Conservation (phyloP, 2,113 vertebrate species). For the Phrynosoma platyrhinos region DNA sequence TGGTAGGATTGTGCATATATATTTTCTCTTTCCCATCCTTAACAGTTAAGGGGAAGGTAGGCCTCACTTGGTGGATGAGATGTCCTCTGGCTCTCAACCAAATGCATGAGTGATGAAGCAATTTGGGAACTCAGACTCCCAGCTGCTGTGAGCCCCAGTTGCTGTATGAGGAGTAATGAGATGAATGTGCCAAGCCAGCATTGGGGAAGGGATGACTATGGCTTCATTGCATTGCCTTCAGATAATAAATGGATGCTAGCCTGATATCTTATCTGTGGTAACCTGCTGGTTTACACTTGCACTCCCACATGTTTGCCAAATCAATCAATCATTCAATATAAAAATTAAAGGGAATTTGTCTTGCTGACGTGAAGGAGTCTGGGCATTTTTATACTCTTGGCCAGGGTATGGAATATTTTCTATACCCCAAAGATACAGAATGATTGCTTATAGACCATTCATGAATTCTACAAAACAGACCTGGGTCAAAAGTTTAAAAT, state of each 20-base stretch:
- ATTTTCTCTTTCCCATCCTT: conserved; percentile 36
- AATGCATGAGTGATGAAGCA: conserved; percentile 59
- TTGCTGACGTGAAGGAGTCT: not conserved
- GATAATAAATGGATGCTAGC: conserved; percentile 28
- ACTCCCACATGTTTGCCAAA: not conserved
- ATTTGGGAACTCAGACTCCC: conserved; percentile 50
- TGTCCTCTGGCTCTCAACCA: conserved; percentile 54
- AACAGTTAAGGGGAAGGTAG: conserved; percentile 52
- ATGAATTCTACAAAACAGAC: not conserved
- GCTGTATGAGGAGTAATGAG: conserved; percentile 38
- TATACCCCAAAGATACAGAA: not conserved
- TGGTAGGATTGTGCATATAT: conserved; percentile 48
- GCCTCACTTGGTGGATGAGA: conserved; percentile 43
- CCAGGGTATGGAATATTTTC: not conserved
- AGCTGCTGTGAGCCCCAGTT: conserved; percentile 55
- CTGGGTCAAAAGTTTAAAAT: not conserved
- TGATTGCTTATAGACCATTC: not conserved
- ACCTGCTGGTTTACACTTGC: not conserved
- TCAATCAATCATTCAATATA: not conserved
- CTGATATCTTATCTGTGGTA: not conserved
- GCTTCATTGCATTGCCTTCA: conserved; percentile 7
- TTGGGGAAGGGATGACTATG: conserved; percentile 31
- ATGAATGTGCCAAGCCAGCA: conserved; percentile 18
- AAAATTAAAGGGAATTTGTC: not conserved
- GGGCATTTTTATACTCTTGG: not conserved